A percentile compares a stretch with the other conserved stretches of the same genome.
Evolutionary conservation across 2,888 invertebrate species (phyloP).

Genomic region (Gisinianus flammeolus): DNA sequence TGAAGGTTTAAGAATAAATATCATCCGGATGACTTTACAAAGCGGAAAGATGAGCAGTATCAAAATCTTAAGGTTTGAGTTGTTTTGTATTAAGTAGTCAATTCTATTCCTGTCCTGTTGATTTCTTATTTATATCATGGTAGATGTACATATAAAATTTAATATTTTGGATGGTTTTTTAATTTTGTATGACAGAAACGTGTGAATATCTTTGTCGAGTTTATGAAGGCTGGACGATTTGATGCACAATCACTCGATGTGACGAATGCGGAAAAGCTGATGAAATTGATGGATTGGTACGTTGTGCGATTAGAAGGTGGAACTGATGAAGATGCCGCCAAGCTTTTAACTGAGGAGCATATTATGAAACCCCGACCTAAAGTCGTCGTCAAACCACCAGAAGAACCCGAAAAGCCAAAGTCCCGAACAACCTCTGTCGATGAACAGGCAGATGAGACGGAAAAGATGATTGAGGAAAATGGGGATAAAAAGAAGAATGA

Average conservation of each 20-base stretch:
- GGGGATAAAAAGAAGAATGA: slow-evolving; percentile 18
- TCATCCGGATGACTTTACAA: slow-evolving; percentile 94
- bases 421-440: slow-evolving; percentile 71
- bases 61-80: slow-evolving; percentile 74
- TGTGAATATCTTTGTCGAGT: slow-evolving; percentile 84
- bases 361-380: slow-evolving; percentile 32
- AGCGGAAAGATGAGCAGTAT: slow-evolving; percentile 85
- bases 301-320: slow-evolving; percentile 97
- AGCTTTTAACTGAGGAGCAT: slow-evolving; percentile 54
- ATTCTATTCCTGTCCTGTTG: neutral
- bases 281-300: slow-evolving; percentile 90
- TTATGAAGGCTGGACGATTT: slow-evolving; percentile 76
- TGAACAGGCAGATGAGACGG: slow-evolving; percentile 68
- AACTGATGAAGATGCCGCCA: slow-evolving; percentile 66
- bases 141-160: neutral
- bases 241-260: slow-evolving; percentile 83
- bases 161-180: neutral
- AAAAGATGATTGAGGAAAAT: slow-evolving; percentile 56
- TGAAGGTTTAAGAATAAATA: slow-evolving; percentile 98
- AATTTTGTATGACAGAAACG: slow-evolving; percentile 70
- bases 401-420: slow-evolving; percentile 68
- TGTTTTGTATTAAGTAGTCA: slow-evolving; percentile 22
- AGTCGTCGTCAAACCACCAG: neutral
- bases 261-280: slow-evolving; percentile 75
- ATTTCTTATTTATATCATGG: neutral